These are phyloP conservation scores for Hypsopygia costalis DNA, from an alignment of 2,888 invertebrate species.

Conservation along the genomic window DNA sequence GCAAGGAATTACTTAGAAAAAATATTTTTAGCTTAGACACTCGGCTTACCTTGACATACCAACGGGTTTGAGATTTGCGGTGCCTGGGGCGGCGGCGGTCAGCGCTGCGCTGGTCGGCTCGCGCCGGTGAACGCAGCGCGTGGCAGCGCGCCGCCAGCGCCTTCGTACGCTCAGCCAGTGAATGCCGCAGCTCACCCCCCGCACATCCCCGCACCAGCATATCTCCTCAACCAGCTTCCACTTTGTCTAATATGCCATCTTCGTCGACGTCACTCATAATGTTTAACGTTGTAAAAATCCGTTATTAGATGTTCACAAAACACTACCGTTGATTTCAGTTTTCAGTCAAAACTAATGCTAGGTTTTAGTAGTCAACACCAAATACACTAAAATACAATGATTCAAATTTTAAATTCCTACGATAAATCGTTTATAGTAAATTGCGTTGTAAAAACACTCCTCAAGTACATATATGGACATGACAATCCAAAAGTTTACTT, in stretches of 20 bases:
- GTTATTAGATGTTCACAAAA: background rate
- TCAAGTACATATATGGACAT: no score
- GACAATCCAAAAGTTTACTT: no score
- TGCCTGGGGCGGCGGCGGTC: conserved; percentile 66
- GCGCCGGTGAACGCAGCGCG: conserved; percentile 66
- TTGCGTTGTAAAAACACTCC: no score
- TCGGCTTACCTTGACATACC: conserved; percentile 87
- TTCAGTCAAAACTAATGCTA: no score
- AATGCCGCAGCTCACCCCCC: conserved; percentile 69
- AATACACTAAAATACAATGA: conserved; percentile 32
- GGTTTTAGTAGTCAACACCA: conserved; percentile 34
- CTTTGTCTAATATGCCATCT: conserved; percentile 26
- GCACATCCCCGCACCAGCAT: conserved; percentile 73
- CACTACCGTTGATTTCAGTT: background rate
- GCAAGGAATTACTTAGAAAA: no score
- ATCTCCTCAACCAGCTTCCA: conserved; percentile 48
- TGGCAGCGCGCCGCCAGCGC: conserved; percentile 73
- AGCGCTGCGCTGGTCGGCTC: conserved; percentile 44
- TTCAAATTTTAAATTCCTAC: background rate
- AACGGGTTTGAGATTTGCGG: conserved; percentile 81
- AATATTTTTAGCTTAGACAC: no score
- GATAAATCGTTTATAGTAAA: no score
- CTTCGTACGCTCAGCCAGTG: conserved; percentile 73
- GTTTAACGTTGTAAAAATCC: background rate
- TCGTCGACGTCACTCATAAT: conserved; percentile 33